Percentiles rank a stretch among this genome's conserved stretches.
phyloP scores from a whole-genome alignment of 2,888 invertebrate species.

The Eremobia ochroleuca region DNA sequence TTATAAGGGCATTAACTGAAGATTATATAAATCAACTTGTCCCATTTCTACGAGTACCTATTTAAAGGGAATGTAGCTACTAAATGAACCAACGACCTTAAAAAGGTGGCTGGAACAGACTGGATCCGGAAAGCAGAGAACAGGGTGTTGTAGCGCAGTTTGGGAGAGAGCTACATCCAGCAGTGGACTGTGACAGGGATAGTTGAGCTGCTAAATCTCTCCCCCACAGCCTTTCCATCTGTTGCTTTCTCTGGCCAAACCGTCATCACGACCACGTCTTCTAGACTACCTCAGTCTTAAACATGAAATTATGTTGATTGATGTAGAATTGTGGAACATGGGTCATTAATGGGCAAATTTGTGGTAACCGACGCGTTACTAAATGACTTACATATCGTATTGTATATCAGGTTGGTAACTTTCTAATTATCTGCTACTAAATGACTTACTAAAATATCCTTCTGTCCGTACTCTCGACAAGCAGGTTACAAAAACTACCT shows the following conservation, averaged over 20 bases:
- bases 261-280: neutral
- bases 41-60: too few relatives aligned
- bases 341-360: neutral
- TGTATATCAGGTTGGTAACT: neutral
- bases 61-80: too few relatives aligned
- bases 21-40: too few relatives aligned
- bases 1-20: too few relatives aligned
- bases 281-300: neutral
- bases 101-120: too few relatives aligned
- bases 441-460: neutral
- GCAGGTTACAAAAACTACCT: conserved; percentile 26
- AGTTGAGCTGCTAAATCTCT: too few relatives aligned
- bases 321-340: neutral
- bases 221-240: neutral
- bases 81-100: too few relatives aligned
- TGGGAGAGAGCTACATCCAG: too few relatives aligned
- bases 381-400: neutral
- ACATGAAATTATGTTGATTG: neutral
- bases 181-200: too few relatives aligned
- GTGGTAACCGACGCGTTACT: neutral
- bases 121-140: too few relatives aligned
- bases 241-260: neutral
- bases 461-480: neutral
- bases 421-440: neutral
- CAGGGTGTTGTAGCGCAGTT: too few relatives aligned